Conservation (phyloP, 2,797 vertebrate genomes). For the Crax fasciolata region DNA sequence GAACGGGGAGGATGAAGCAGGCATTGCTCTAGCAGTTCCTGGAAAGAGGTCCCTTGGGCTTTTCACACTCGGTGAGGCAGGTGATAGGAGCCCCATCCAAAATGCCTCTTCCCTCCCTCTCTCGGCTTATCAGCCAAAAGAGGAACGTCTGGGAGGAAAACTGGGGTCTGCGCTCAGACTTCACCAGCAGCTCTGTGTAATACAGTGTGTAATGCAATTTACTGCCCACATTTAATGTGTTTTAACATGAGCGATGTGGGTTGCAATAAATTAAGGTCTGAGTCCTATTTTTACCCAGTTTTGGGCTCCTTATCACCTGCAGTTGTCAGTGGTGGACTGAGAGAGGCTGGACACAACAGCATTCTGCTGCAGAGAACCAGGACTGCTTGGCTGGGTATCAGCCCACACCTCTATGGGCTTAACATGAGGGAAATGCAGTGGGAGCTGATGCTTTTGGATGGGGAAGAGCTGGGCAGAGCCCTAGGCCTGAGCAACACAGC, state of each 20-base stretch:
- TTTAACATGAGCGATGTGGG: neutral
- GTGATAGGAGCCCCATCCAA: neutral
- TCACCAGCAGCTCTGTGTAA: neutral
- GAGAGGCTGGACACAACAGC: neutral
- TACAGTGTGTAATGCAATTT: neutral
- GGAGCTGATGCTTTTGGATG: neutral
- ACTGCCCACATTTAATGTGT: neutral
- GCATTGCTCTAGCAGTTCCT: neutral
- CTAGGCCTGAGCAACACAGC: neutral
- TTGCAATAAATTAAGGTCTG: neutral
- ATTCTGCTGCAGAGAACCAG: neutral
- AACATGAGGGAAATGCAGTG: neutral
- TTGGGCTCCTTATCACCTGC: neutral
- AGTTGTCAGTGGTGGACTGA: neutral
- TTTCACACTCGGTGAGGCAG: neutral
- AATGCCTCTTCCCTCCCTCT: neutral
- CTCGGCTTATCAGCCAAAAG: neutral
- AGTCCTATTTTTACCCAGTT: neutral
- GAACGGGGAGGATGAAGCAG: neutral
- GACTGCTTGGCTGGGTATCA: neutral
- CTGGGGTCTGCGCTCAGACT: neutral
- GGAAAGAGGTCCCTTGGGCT: neutral
- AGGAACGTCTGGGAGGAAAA: neutral
- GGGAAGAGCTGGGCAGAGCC: neutral
- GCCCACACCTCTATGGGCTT: neutral